These are phyloP conservation scores for Ictidomys tridecemlineatus DNA, from an alignment of 2,113 vertebrate species.

Conservation along the genomic window DNA sequence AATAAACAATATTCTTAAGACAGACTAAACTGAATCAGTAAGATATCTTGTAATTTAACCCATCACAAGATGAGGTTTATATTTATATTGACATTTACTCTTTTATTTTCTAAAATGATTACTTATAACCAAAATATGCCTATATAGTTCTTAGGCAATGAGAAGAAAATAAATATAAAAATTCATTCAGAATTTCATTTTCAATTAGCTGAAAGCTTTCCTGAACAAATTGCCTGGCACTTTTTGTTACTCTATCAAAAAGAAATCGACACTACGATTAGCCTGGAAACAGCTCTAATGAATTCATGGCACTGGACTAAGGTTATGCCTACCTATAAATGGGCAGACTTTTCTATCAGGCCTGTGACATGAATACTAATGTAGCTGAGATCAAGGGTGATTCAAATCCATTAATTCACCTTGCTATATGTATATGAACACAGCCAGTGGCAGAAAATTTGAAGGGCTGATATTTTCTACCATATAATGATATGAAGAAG, in stretches of 20 bases:
- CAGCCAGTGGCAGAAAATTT: constrained; percentile 5
- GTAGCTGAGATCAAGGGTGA: constrained; percentile 50
- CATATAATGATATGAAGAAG: constrained; percentile 11
- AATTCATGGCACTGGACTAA: constrained; percentile 15
- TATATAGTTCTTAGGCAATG: constrained; percentile 52
- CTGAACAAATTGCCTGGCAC: constrained; percentile 37
- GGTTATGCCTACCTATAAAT: constrained; percentile 8
- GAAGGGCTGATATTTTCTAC: not conserved
- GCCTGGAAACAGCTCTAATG: not conserved
- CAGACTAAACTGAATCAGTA: not conserved
- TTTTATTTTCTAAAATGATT: constrained; percentile 22
- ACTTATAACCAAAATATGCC: constrained; percentile 34
- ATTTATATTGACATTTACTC: constrained; percentile 2
- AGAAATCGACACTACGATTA: constrained; percentile 48
- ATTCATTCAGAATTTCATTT: constrained; percentile 46
- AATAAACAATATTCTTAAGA: constrained; percentile 44
- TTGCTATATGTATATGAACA: constrained; percentile 18
- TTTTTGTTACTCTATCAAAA: constrained; percentile 60
- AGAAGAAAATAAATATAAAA: constrained; percentile 52
- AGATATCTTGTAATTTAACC: constrained; percentile 20
- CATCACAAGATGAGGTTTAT: not conserved
- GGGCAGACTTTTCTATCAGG: not conserved
- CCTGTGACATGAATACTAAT: constrained; percentile 35
- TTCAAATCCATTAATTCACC: constrained; percentile 14
- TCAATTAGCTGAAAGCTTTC: constrained; percentile 20